Evolutionary conservation across 1,140 invertebrate genomes (phyloP).

Genomic region (Aplysia californica): DNA sequence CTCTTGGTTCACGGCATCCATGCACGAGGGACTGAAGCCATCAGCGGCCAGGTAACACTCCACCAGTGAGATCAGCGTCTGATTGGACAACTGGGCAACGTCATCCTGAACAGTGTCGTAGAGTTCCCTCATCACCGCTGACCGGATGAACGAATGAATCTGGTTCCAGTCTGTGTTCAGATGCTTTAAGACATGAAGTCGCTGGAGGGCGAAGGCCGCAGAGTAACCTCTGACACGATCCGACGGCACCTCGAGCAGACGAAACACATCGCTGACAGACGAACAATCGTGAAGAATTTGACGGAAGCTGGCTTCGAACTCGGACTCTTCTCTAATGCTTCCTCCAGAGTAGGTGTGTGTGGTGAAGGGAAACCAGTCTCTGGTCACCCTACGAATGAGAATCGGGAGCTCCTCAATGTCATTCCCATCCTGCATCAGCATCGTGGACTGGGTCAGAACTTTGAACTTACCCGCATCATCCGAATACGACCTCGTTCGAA

Average conservation of each 20-base stretch:
- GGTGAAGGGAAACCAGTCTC: conserved; percentile 29
- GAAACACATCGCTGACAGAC: conserved; percentile 54
- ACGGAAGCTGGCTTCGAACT: conserved; percentile 64
- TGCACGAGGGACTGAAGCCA: conserved; percentile 31
- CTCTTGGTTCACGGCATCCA: conserved; percentile 39
- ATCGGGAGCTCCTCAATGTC: conserved; percentile 78
- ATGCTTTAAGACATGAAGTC: conserved; percentile 71
- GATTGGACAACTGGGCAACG: conserved; percentile 34
- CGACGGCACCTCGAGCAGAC: conserved; percentile 67
- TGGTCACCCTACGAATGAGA: conserved; percentile 72
- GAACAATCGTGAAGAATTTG: conserved; percentile 61
- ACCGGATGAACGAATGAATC: conserved; percentile 50
- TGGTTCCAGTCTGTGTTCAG: conserved; percentile 64
- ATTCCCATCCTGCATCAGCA: conserved; percentile 77
- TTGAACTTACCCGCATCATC: not conserved
- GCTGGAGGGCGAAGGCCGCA: conserved; percentile 69
- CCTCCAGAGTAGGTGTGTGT: conserved; percentile 21
- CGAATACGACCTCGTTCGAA: not conserved
- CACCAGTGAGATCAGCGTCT: conserved; percentile 40
- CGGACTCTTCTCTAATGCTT: conserved; percentile 39
- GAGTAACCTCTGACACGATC: conserved; percentile 71
- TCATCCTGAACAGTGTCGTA: conserved; percentile 48
- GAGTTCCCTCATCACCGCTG: conserved; percentile 54
- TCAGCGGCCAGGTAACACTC: conserved; percentile 36
- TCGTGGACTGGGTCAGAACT: conserved; percentile 65